Evolutionary conservation across 2,113 vertebrate species (phyloP).

Genomic region (Leucopsar rothschildi): DNA sequence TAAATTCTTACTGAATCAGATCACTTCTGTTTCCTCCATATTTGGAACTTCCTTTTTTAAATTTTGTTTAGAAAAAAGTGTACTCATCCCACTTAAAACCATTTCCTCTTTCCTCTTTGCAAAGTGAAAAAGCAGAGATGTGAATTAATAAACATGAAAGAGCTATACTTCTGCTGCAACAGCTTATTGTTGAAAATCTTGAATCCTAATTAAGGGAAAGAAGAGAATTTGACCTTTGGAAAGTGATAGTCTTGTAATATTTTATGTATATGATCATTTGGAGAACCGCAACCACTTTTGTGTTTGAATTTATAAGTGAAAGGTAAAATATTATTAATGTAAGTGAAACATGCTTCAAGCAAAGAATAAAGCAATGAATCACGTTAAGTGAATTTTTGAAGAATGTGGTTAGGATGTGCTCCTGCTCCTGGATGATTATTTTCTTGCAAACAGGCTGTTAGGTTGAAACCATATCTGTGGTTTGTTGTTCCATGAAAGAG

Average conservation of each 20-base stretch:
- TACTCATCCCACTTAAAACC: background rate
- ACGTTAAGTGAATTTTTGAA: slow-evolving; percentile 45
- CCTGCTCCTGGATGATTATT: background rate
- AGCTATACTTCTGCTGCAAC: slow-evolving; percentile 13
- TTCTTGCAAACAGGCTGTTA: slow-evolving; percentile 25
- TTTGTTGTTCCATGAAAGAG: slow-evolving; percentile 53
- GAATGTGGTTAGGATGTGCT: slow-evolving; percentile 14
- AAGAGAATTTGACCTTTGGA: slow-evolving; percentile 33
- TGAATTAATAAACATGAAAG: slow-evolving; percentile 46
- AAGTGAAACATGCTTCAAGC: slow-evolving; percentile 56
- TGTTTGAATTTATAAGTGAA: slow-evolving; percentile 34
- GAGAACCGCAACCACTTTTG: background rate
- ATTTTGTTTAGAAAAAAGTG: background rate
- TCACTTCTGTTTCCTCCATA: background rate
- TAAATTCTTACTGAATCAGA: background rate
- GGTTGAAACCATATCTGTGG: slow-evolving; percentile 23
- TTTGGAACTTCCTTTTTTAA: background rate
- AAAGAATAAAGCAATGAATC: slow-evolving; percentile 4
- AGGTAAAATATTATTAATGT: slow-evolving; percentile 63
- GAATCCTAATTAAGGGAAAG: slow-evolving; percentile 70
- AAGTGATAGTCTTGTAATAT: slow-evolving; percentile 35
- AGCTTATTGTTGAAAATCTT: slow-evolving; percentile 54
- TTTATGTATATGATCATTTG: slow-evolving; percentile 48
- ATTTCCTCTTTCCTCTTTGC: slow-evolving; percentile 46
- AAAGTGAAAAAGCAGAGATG: slow-evolving; percentile 68